Conservation (phyloP, 64 coral and sea anemone genomes). For the Stichodactyla mertensii region DNA sequence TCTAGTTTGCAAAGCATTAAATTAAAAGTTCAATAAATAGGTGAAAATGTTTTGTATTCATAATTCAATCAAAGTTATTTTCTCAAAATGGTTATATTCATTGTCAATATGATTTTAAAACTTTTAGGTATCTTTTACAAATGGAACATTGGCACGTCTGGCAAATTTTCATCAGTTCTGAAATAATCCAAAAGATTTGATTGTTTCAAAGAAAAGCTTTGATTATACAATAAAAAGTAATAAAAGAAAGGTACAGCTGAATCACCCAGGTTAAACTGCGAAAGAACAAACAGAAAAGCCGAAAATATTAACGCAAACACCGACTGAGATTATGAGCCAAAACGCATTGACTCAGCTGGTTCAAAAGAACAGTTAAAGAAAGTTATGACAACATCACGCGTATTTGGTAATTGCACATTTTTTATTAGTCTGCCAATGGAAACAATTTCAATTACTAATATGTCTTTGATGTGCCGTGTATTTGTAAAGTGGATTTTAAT, state of each 20-base stretch:
- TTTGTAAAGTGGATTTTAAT: not conserved
- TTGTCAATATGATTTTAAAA: not conserved
- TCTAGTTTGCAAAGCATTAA: not conserved
- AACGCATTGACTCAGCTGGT: not conserved
- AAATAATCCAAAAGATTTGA: slow-evolving; percentile 1
- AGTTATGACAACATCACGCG: not conserved
- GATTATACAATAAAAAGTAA: slow-evolving; percentile 11
- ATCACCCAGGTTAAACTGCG: not conserved
- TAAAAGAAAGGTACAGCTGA: slow-evolving; percentile 19
- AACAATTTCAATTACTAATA: not conserved
- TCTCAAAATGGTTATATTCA: not conserved
- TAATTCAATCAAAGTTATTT: not conserved
- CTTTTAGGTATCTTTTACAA: not conserved
- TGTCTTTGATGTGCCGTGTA: not conserved
- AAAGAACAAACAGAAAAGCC: slow-evolving; percentile 3
- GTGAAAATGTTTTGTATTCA: not conserved
- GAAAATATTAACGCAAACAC: not conserved
- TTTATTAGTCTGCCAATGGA: not conserved
- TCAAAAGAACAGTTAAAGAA: not conserved
- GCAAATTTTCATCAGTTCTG: not conserved
- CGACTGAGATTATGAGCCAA: not conserved
- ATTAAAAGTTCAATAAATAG: not conserved
- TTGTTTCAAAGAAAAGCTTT: slow-evolving; percentile 2
- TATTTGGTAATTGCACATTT: slow-evolving; percentile 1
- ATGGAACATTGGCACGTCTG: not conserved